Evolutionary conservation across 2,797 vertebrate species (phyloP).

Genomic region (Cichlasoma orientale): DNA sequence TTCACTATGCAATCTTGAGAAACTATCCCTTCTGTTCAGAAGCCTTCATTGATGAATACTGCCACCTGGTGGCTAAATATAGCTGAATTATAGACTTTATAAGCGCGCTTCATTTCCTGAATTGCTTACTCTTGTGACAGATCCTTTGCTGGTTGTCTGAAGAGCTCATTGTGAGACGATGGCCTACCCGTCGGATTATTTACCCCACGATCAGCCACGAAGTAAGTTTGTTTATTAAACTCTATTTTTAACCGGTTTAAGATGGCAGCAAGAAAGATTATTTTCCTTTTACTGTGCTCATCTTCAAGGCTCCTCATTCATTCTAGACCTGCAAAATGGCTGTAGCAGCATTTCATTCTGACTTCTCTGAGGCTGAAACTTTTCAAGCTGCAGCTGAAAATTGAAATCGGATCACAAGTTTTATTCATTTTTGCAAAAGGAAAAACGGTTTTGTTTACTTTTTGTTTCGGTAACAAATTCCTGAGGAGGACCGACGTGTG

Average conservation of each 20-base stretch:
- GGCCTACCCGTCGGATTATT: not conserved
- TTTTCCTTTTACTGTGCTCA: not conserved
- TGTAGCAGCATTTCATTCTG: not conserved
- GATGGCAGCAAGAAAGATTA: not conserved
- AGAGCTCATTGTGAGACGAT: not conserved
- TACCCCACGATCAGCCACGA: not conserved
- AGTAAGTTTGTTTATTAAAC: constrained; percentile 31
- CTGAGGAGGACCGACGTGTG: accelerated
- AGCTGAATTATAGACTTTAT: too few relatives aligned
- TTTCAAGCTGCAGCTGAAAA: not conserved
- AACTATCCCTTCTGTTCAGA: not conserved
- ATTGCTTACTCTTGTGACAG: not conserved
- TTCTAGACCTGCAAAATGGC: not conserved
- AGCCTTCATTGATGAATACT: not conserved
- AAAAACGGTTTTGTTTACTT: accelerated
- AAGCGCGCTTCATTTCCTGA: not conserved
- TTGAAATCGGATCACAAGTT: not conserved
- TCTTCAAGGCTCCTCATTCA: constrained; percentile 10
- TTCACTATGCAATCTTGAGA: not conserved
- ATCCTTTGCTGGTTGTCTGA: not conserved
- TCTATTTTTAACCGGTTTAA: not conserved
- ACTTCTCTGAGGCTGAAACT: not conserved
- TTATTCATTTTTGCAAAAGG: not conserved
- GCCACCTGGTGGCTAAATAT: not conserved
- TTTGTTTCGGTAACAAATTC: not conserved